These are phyloP conservation scores for Isoperla grammatica DNA, from an alignment of 2,888 invertebrate species.

Conservation along the genomic window DNA sequence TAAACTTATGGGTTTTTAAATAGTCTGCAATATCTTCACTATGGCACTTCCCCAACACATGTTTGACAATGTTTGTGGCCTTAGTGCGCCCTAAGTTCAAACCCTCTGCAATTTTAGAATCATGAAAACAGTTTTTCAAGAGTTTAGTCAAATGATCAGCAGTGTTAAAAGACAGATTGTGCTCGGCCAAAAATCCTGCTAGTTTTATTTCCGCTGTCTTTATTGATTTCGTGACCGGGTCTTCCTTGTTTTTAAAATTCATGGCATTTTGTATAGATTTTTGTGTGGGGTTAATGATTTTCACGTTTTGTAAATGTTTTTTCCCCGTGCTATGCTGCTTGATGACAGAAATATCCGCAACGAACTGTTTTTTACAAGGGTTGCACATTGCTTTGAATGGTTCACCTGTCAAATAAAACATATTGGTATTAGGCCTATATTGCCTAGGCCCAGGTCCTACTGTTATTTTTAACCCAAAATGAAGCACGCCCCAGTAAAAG, in stretches of 20 bases:
- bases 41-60: conserved; percentile 15
- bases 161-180: conserved; percentile 34
- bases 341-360: conserved; percentile 12
- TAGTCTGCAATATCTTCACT: conserved; percentile 4
- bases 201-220: conserved; percentile 26
- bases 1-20: conserved; percentile 10
- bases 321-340: conserved; percentile 3
- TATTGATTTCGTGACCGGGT: conserved; percentile 20
- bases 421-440: background rate
- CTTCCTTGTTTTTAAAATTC: background rate
- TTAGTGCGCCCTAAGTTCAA: conserved; percentile 15
- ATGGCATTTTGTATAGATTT: background rate
- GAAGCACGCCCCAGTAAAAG: too few relatives aligned
- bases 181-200: conserved; percentile 34
- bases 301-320: background rate
- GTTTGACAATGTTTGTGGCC: conserved; percentile 8
- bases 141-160: conserved; percentile 20
- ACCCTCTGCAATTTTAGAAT: conserved; percentile 18
- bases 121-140: conserved; percentile 2
- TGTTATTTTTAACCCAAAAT: too few relatives aligned
- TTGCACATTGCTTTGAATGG: background rate
- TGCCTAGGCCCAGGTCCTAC: background rate
- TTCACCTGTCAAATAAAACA: background rate
- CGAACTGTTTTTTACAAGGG: background rate
- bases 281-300: background rate